A percentile compares a stretch with the other conserved stretches of the same genome.
Evolutionary conservation across 2,113 vertebrate genomes (phyloP).

Genomic region (Hucho hucho): DNA sequence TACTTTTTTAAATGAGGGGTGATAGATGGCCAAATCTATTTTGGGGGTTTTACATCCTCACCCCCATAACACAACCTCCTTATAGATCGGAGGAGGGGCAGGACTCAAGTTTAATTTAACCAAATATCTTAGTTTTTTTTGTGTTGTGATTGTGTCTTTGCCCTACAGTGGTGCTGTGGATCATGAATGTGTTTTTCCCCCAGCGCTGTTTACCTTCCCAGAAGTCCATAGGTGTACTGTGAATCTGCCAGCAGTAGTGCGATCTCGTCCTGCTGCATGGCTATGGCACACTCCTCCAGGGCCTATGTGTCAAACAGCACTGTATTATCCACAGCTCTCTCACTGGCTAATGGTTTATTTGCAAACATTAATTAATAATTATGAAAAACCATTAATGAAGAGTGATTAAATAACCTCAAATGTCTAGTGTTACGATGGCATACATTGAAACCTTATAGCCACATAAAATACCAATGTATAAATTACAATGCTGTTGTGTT

Average conservation of each 20-base stretch:
- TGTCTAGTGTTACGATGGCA: no score
- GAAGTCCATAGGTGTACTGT: slow-evolving; percentile 75
- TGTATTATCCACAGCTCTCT: not conserved
- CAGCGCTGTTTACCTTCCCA: slow-evolving; percentile 77
- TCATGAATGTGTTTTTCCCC: not conserved
- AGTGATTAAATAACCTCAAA: no score
- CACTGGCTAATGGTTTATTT: no score
- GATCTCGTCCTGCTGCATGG: slow-evolving; percentile 79
- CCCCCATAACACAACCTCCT: no score
- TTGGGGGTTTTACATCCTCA: slow-evolving; percentile 6
- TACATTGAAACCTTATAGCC: no score
- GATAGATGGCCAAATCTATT: not conserved
- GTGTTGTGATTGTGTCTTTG: no score
- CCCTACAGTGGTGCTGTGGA: no score
- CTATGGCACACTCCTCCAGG: slow-evolving; percentile 79
- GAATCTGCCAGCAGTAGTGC: slow-evolving; percentile 79
- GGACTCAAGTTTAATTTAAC: not conserved
- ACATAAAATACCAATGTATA: no score
- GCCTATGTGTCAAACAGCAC: slow-evolving; percentile 64
- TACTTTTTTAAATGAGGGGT: not conserved
- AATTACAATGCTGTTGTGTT: no score
- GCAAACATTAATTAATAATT: not conserved
- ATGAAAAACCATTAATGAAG: not conserved
- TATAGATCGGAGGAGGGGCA: no score
- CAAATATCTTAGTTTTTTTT: not conserved